These are phyloP conservation scores for Nomada lathburiana DNA, from an alignment of 2,888 invertebrate species.

Conservation along the genomic window DNA sequence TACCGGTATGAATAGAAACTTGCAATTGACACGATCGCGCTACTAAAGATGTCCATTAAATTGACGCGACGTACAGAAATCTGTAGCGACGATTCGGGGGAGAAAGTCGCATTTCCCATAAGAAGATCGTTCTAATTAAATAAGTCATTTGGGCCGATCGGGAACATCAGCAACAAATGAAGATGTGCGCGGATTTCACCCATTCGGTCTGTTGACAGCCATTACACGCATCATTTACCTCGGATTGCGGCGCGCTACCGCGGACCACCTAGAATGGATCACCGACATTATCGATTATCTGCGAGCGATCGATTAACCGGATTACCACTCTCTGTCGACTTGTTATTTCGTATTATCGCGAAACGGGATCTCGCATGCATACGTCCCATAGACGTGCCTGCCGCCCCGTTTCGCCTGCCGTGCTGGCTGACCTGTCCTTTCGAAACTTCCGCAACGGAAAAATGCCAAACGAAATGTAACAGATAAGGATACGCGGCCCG, in stretches of 20 bases:
- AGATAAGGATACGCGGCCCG: constrained; percentile 35
- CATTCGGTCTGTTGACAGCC: constrained; percentile 78
- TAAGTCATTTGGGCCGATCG: constrained; percentile 29
- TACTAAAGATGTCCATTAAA: too few relatives aligned
- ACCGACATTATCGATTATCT: constrained; percentile 84
- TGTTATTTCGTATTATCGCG: constrained; percentile 83
- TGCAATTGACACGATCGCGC: too few relatives aligned
- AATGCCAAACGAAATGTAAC: constrained; percentile 51
- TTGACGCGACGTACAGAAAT: neutral
- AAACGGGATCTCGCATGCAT: constrained; percentile 77
- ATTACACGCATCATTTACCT: constrained; percentile 83
- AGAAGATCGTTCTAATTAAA: constrained; percentile 48
- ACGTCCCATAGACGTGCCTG: constrained; percentile 53
- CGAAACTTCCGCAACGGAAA: constrained; percentile 56
- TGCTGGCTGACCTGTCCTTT: constrained; percentile 59
- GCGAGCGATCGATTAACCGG: constrained; percentile 82
- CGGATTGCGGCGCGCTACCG: constrained; percentile 70
- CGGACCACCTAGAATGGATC: constrained; percentile 81
- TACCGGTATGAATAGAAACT: too few relatives aligned
- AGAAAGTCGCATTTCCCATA: neutral
- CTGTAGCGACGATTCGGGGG: neutral
- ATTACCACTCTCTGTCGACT: constrained; percentile 78
- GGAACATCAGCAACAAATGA: constrained; percentile 72
- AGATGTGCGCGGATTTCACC: constrained; percentile 76
- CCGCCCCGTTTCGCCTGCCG: constrained; percentile 40